Evolutionary conservation across 2,113 vertebrate genomes (phyloP).

Genomic region (Mormoops blainvillei): DNA sequence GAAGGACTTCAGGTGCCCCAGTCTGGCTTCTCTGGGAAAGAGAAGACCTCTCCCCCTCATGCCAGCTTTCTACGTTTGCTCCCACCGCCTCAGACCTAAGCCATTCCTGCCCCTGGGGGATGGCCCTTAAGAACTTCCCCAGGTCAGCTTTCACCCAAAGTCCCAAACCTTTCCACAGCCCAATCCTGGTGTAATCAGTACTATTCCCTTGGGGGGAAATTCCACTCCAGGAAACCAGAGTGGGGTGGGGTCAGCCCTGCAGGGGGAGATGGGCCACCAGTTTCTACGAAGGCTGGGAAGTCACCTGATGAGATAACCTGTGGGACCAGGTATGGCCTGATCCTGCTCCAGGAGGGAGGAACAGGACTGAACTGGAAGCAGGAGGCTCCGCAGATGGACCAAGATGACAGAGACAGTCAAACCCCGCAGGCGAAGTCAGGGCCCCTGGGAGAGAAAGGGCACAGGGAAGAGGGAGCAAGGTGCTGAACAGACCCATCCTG

Average conservation of each 20-base stretch:
- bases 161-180: not conserved
- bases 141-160: conserved; percentile 34
- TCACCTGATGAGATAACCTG: conserved; percentile 32
- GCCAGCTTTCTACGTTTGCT: not conserved
- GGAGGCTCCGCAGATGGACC: not conserved
- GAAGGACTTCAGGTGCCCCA: not conserved
- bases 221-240: not conserved
- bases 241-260: not conserved
- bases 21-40: not conserved
- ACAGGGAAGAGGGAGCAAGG: not conserved
- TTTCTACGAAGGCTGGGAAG: not conserved
- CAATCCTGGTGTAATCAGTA: not conserved
- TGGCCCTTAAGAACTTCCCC: not conserved
- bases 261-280: not conserved
- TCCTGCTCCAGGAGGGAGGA: not conserved
- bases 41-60: no score
- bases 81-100: not conserved
- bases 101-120: not conserved
- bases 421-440: not conserved
- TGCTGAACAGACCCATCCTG: not conserved
- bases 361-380: not conserved
- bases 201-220: conserved; percentile 7
- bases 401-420: not conserved
- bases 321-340: not conserved
- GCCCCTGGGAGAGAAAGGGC: not conserved